Conservation (phyloP, 2,797 vertebrate species). For the Aplochiton taeniatus region DNA sequence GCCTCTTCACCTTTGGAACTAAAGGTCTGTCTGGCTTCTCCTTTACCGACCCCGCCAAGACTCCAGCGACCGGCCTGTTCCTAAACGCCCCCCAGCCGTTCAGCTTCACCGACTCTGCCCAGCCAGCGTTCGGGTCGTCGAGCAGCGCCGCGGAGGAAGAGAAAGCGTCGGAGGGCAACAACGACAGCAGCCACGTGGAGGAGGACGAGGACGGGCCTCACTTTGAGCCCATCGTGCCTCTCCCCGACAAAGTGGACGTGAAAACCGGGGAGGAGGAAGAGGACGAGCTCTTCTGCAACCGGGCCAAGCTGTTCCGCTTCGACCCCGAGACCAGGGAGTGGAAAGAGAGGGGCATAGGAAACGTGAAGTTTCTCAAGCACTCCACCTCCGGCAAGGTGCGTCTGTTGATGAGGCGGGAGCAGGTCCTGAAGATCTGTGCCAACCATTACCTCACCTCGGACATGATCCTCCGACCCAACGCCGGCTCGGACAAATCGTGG, state of each 20-base stretch:
- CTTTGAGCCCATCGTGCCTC: slow-evolving; percentile 97
- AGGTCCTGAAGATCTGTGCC: slow-evolving; percentile 97
- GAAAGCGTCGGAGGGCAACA: slow-evolving; percentile 83
- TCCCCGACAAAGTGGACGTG: slow-evolving; percentile 96
- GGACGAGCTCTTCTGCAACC: slow-evolving; percentile 94
- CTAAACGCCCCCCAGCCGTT: slow-evolving; percentile 76
- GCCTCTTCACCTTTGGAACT: slow-evolving; percentile 83
- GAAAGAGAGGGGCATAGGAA: slow-evolving; percentile 96
- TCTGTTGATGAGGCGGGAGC: slow-evolving; percentile 95
- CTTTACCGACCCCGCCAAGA: slow-evolving; percentile 74
- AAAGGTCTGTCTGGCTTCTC: slow-evolving; percentile 76
- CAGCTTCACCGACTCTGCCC: slow-evolving; percentile 74
- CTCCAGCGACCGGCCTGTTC: slow-evolving; percentile 65
- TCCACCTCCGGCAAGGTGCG: slow-evolving; percentile 91
- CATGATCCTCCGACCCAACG: slow-evolving; percentile 90
- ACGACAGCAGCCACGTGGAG: slow-evolving; percentile 85
- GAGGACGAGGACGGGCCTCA: slow-evolving; percentile 97
- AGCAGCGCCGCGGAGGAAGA: slow-evolving; percentile 58
- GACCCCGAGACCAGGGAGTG: slow-evolving; percentile 93
- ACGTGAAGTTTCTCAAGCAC: slow-evolving; percentile 93
- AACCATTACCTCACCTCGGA: slow-evolving; percentile 96
- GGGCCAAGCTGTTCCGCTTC: slow-evolving; percentile 94
- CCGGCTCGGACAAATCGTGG: slow-evolving; percentile 94
- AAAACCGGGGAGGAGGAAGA: slow-evolving; percentile 99
- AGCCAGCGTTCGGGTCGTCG: slow-evolving; percentile 68